A percentile compares a stretch with the other conserved stretches of the same genome.
Conservation (phyloP, 2,888 invertebrate genomes). For the Lysandra bellargus region DNA sequence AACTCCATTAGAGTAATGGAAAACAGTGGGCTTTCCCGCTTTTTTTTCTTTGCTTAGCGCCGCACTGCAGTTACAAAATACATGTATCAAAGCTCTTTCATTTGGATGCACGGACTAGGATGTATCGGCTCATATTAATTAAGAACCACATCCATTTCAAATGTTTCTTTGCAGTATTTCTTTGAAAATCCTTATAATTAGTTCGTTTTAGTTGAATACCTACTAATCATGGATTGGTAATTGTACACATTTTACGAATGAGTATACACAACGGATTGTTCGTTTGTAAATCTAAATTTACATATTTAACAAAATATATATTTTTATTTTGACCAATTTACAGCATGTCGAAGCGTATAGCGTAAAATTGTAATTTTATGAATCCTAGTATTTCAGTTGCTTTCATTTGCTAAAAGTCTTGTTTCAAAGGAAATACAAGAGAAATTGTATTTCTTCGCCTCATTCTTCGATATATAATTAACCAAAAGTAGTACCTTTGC, state of each 20-base stretch:
- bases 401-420: not conserved
- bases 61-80: conserved; percentile 74
- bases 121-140: conserved; percentile 65
- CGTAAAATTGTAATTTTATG: not conserved
- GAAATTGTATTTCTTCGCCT: too few species aligned
- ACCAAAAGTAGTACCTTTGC: too few species aligned
- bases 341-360: not conserved
- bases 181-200: not conserved
- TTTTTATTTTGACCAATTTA: not conserved
- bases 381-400: not conserved
- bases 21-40: conserved; percentile 66
- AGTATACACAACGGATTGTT: not conserved
- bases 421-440: not conserved
- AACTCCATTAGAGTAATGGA: conserved; percentile 70
- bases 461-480: too few species aligned
- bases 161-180: not conserved
- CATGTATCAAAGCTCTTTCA: conserved; percentile 74
- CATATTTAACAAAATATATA: too few species aligned
- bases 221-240: not conserved
- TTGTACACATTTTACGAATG: not conserved
- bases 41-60: conserved; percentile 42
- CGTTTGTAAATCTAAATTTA: not conserved
- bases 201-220: not conserved
- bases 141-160: conserved; percentile 6
- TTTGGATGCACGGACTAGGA: conserved; percentile 61